phyloP scores from a whole-genome alignment of 2,888 invertebrate species.

The Pantelozetes paolii region DNA sequence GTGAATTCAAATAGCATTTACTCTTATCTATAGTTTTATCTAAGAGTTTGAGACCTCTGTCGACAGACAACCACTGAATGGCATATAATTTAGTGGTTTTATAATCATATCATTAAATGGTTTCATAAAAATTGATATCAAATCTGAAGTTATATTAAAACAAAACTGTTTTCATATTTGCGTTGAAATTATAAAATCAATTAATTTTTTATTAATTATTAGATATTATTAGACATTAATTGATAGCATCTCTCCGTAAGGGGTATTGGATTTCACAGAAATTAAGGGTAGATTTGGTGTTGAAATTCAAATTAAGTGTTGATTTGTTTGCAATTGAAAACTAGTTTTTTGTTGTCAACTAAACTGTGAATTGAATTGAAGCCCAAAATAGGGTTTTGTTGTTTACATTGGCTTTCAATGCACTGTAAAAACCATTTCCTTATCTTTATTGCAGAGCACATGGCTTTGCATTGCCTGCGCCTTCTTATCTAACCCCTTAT shows the following conservation, averaged over 20 bases:
- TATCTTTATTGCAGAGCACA: slow-evolving; percentile 2
- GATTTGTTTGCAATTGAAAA: not conserved
- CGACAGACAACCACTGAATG: not conserved
- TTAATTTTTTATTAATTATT: not conserved
- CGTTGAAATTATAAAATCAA: not conserved
- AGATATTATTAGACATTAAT: too few species aligned
- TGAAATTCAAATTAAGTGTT: too few species aligned
- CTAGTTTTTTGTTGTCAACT: not conserved
- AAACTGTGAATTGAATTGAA: not conserved
- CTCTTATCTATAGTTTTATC: not conserved
- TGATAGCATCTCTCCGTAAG: too few species aligned
- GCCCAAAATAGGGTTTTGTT: not conserved
- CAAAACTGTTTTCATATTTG: not conserved
- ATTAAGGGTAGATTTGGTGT: too few species aligned
- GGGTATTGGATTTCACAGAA: too few species aligned
- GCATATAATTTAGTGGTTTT: slow-evolving; percentile 6
- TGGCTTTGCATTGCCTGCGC: too few species aligned
- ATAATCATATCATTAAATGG: not conserved
- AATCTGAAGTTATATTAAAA: not conserved
- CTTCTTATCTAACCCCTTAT: too few species aligned
- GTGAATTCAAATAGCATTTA: not conserved
- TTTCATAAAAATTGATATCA: slow-evolving; percentile 8
- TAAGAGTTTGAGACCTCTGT: not conserved
- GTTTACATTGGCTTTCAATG: not conserved
- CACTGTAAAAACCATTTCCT: not conserved